Evolutionary conservation across 2,113 vertebrate species (phyloP).

Genomic region (Lipotes vexillifer): DNA sequence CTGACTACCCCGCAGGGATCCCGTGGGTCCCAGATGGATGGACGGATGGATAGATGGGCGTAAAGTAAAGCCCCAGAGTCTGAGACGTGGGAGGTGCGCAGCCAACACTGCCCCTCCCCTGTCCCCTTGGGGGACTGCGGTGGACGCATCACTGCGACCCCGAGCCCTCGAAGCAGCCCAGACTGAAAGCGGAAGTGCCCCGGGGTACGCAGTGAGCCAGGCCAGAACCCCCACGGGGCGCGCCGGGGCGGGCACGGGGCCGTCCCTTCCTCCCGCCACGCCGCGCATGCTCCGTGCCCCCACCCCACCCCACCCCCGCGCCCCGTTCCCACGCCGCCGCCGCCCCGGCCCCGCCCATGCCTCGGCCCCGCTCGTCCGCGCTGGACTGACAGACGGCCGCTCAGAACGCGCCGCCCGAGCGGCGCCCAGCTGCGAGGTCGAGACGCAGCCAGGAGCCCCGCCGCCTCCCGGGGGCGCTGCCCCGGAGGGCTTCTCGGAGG

Average conservation of each 20-base stretch:
- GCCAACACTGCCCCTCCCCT: not conserved
- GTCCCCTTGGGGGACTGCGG: not conserved
- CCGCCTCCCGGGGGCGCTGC: not conserved
- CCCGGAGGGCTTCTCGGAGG: conserved; percentile 53
- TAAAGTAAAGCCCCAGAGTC: not conserved
- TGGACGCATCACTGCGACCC: not conserved
- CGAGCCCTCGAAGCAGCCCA: not conserved
- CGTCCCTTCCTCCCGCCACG: not conserved
- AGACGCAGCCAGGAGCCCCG: not conserved
- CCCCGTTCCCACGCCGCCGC: conserved; percentile 1
- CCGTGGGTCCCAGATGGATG: not conserved
- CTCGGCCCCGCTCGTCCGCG: not conserved
- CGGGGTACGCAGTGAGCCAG: not conserved
- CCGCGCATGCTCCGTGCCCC: conserved; percentile 48
- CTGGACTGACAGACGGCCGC: not conserved
- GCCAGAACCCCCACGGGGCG: not conserved
- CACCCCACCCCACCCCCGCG: not conserved
- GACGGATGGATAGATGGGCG: not conserved
- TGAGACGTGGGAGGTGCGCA: not conserved
- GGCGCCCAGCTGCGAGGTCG: not conserved
- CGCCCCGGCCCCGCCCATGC: not conserved
- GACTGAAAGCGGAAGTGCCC: not conserved
- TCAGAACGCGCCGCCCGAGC: not conserved
- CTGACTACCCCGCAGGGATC: not conserved
- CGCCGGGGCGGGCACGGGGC: not conserved